These are phyloP conservation scores for Calypte anna DNA, from an alignment of 2,113 vertebrate genomes.

Conservation along the genomic window DNA sequence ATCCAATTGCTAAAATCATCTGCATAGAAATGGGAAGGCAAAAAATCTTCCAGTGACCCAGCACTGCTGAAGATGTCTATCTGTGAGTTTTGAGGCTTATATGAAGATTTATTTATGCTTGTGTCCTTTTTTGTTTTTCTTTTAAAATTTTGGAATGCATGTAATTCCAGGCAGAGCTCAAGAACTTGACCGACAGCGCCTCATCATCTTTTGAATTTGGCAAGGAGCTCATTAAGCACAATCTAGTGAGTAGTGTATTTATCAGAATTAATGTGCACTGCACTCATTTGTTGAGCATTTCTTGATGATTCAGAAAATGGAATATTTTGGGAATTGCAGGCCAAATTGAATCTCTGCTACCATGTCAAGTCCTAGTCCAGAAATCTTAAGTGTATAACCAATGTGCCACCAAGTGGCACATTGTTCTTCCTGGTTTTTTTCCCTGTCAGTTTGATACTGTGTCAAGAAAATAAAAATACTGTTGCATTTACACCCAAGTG, in stretches of 20 bases:
- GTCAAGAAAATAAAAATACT: neutral
- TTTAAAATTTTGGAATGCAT: slow-evolving; percentile 32
- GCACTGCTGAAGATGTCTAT: neutral
- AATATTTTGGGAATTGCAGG: neutral
- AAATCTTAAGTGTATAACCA: neutral
- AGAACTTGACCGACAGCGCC: slow-evolving; percentile 91
- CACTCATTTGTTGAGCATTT: neutral
- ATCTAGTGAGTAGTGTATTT: slow-evolving; percentile 83
- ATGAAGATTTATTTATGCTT: neutral
- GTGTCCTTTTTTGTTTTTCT: neutral
- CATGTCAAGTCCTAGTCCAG: neutral
- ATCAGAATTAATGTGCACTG: neutral
- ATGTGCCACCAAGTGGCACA: neutral
- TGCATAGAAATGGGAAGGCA: neutral
- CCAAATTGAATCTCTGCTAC: neutral
- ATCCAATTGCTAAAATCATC: neutral
- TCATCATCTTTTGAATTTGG: slow-evolving; percentile 96
- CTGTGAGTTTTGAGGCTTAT: neutral
- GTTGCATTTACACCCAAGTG: neutral
- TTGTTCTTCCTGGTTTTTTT: neutral
- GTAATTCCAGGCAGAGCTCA: slow-evolving; percentile 88
- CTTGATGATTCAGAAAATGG: neutral
- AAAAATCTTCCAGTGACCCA: neutral
- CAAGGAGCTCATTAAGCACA: slow-evolving; percentile 96
- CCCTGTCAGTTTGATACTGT: neutral